Base-by-base conservation (phyloP, 2,888 invertebrate species). In the Drosophila melanosoma region DNA sequence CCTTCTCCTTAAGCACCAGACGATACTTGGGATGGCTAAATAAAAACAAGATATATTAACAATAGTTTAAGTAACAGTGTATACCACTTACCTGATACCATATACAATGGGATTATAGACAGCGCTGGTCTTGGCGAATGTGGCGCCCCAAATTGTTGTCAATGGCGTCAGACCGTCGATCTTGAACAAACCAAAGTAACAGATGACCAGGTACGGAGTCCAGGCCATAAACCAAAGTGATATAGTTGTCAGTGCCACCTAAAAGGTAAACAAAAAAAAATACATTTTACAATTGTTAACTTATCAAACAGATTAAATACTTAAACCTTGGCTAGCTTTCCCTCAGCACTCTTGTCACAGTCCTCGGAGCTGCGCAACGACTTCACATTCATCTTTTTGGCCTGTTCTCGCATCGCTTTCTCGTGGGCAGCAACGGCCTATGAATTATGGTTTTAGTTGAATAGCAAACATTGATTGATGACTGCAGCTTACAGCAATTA, bases 351-450 rank as follows among this genome's bases (percentile, higher is more conserved):
- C 42, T 96, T 96, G 86, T 95, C 95, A 7, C 95, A 94, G 70
- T 95, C 95, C 90, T 97, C 97, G 15, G 96, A 95, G 51, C 97
- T 97, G 91, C 97, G 94, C 64, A 98, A 94, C 23, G 97, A 97
- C 69, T 97, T 96, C 0, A 98, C 98, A 92, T 98, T 98, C 98
- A 98, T 98, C 93, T 98, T 98, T 93, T 97, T 97, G 49, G 98
- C 98, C 93, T 98, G 97, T 92, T 97, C 97, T 82, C 97, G 94
- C 97, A 98, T 97, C 23, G 94, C 95, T 90, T 95, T 97, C 92
- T 98, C 97, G 93, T 98, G 98, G 6, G 87, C 87, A n/a, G 87
- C 81, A 8, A 88, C 87, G 12, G 87, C 65, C 78, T 79, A 0
- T 1, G 33, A 52, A 29, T 7, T 0, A 8, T 26, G 1, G 1